phyloP scores from a whole-genome alignment of 2,888 invertebrate genomes.

The Seira musarum region DNA sequence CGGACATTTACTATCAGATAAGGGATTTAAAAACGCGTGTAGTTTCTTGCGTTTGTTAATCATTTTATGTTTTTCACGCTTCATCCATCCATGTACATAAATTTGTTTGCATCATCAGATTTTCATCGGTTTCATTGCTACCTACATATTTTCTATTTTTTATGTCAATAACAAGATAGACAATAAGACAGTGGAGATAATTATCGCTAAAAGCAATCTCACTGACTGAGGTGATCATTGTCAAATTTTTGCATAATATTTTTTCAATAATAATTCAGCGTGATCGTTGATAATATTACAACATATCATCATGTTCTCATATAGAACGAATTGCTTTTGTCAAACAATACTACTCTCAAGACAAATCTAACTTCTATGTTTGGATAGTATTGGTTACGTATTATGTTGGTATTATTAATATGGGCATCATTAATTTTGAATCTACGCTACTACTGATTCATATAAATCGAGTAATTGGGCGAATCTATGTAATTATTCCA shows the following conservation, averaged over 20 bases:
- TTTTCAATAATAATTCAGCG: neutral
- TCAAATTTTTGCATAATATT: neutral
- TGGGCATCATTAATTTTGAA: slow-evolving; percentile 33
- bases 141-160: slow-evolving; percentile 1
- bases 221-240: neutral
- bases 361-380: neutral
- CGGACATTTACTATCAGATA: slow-evolving; percentile 17
- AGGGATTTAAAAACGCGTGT: slow-evolving; percentile 14
- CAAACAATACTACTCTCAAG: neutral
- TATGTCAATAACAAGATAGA: neutral
- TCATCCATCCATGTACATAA: neutral
- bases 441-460: no score
- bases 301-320: neutral
- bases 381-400: neutral
- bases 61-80: no score
- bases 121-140: slow-evolving; percentile 13
- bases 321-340: neutral
- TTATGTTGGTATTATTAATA: neutral
- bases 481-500: slow-evolving; percentile 10
- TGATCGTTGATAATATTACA: neutral
- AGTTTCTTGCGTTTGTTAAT: no score
- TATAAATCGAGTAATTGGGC: no score
- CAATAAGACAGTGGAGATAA: slow-evolving; percentile 31
- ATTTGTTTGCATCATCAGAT: neutral
- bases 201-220: slow-evolving; percentile 44